Evolutionary conservation across 2,888 invertebrate species (phyloP).

Genomic region (Diachrysia chrysitis): DNA sequence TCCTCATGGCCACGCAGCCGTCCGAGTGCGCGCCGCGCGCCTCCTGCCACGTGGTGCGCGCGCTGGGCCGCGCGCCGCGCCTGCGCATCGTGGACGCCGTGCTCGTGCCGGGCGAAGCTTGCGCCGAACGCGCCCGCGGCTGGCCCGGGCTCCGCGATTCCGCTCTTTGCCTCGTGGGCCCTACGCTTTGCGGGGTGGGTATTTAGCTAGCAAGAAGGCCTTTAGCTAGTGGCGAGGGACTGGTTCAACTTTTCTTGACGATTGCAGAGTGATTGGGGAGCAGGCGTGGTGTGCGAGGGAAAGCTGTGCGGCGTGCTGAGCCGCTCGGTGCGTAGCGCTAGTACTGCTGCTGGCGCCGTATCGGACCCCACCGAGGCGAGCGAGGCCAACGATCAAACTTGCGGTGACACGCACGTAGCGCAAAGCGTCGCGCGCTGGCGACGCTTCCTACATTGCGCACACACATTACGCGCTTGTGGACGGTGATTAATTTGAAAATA

Average conservation of each 20-base stretch:
- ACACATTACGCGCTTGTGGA: constrained; percentile 70
- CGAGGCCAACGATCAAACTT: constrained; percentile 43
- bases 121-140: constrained; percentile 63
- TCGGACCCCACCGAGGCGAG: constrained; percentile 32
- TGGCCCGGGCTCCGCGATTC: constrained; percentile 65
- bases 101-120: constrained; percentile 52
- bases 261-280: constrained; percentile 74
- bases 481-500: constrained; percentile 57
- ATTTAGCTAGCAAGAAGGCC: neutral
- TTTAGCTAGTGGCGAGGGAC: too few species aligned
- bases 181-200: constrained; percentile 71
- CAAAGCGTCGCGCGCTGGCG: constrained; percentile 73
- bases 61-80: constrained; percentile 52
- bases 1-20: constrained; percentile 70
- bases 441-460: constrained; percentile 80
- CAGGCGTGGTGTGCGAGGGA: constrained; percentile 79
- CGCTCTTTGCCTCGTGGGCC: constrained; percentile 73
- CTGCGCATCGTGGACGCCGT: constrained; percentile 63
- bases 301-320: constrained; percentile 79
- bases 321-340: constrained; percentile 55
- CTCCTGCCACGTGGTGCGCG: constrained; percentile 69
- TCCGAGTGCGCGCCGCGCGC: constrained; percentile 64
- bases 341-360: constrained; percentile 11
- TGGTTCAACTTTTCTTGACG: too few species aligned
- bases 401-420: constrained; percentile 72